Evolutionary conservation across 1,140 invertebrate species (phyloP), one percentile per base, ranked within the genome.

Genomic region (Bombus huntii): DNA sequence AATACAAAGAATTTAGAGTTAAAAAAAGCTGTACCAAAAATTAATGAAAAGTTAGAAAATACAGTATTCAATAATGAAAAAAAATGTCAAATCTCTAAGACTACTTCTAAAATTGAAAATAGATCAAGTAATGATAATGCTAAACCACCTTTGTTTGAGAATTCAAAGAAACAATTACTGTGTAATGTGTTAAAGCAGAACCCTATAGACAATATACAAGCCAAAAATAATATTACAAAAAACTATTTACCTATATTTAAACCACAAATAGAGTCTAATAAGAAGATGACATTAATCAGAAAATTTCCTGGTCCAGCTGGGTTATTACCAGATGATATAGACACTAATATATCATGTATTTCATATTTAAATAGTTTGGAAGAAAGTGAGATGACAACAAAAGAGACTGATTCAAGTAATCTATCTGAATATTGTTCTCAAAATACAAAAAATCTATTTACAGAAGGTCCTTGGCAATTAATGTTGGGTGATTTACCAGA

Each of bases 271-370:
- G 37, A 81, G 15, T 12, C 74, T 13, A 86, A 75, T 73, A 89
- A 88, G 57, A 89, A 83, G 77, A 77, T 65, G 47, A 81, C 92
- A 75, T 22, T 95, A 15, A 72, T 93, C 9, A 90, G 95, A 89
- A 92, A 93, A 88, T 95, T 95, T 89, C 94, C 95, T 42, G 94
- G 95, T 25, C 94, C 95, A 80, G 95, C 94, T 68, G 95, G 94
- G n/a, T 80, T 95, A 39, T 76, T 95, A 53, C 90, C 91, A 10
- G 92, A 93, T 47, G 74, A 89, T 42, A 78, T 86, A 53, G 79
- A 91, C 9, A 42, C 62, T 72, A 79, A 57, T 42, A 47, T 72
- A 57, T 25, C 68, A 75, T 37, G 62, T 44, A 13, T 59, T 22
- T 84, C 87, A 15, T 77, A 85, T 72, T 71, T 89, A 18, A 83